A percentile compares a stretch with the other conserved stretches of the same genome.
Evolutionary conservation across 1,140 invertebrate species (phyloP).

Genomic region (Zophobas atratus): DNA sequence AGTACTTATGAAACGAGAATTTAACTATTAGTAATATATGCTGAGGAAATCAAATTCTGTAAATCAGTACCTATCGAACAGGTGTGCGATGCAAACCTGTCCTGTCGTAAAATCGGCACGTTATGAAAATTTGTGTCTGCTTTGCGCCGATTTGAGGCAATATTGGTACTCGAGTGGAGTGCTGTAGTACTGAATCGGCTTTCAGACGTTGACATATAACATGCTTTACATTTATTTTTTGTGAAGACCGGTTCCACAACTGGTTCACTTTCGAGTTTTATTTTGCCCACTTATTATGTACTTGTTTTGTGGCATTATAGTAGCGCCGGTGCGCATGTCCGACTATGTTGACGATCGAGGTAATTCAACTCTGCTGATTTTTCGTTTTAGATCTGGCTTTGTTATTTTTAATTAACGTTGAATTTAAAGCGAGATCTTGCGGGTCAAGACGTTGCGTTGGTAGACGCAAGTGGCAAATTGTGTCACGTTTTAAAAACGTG

Average conservation of each 20-base stretch:
- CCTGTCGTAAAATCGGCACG: slow-evolving; percentile 11
- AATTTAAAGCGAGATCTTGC: background rate
- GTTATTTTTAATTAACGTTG: slow-evolving; percentile 30
- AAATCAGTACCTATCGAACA: slow-evolving; percentile 31
- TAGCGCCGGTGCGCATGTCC: slow-evolving; percentile 24
- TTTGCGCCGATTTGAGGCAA: slow-evolving; percentile 6
- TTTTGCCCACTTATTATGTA: slow-evolving; percentile 47
- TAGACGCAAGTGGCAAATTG: slow-evolving; percentile 24
- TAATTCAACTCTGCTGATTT: slow-evolving; percentile 17
- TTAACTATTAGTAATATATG: slow-evolving; percentile 22
- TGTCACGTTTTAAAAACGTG: slow-evolving; percentile 32
- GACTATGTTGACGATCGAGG: background rate
- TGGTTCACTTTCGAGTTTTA: slow-evolving; percentile 48
- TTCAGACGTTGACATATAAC: slow-evolving; percentile 45
- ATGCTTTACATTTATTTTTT: slow-evolving; percentile 41
- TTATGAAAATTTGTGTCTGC: slow-evolving; percentile 15
- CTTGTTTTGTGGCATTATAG: slow-evolving; percentile 39
- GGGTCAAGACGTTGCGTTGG: slow-evolving; percentile 13
- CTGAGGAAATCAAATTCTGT: slow-evolving; percentile 37
- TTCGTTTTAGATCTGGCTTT: slow-evolving; percentile 12
- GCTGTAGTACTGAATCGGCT: slow-evolving; percentile 32
- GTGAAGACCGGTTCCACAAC: slow-evolving; percentile 46
- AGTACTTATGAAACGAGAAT: slow-evolving; percentile 25
- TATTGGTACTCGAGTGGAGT: background rate
- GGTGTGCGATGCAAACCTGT: slow-evolving; percentile 18